phyloP scores from a whole-genome alignment of 1,140 invertebrate species.

The Nomia melanderi region DNA sequence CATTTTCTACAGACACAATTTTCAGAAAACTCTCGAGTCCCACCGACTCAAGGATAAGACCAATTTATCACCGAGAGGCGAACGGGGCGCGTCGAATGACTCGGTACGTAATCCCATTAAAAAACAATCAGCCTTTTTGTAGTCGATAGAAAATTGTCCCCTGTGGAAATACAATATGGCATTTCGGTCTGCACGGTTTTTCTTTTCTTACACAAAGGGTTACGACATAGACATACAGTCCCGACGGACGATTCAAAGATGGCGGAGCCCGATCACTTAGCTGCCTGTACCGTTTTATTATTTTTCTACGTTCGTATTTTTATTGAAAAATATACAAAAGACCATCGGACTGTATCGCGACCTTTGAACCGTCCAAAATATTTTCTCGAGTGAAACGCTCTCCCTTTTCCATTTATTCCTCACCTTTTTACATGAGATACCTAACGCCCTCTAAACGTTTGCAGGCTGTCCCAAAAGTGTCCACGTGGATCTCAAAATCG shows the following conservation, averaged over 20 bases:
- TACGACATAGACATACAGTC: conserved; percentile 4
- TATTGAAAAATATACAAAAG: conserved; percentile 40
- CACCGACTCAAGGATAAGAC: too few relatives aligned
- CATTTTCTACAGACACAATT: too few relatives aligned
- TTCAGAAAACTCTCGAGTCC: too few relatives aligned
- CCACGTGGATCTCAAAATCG: neutral
- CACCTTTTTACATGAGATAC: conserved; percentile 27
- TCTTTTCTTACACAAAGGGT: conserved; percentile 2
- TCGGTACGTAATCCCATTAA: conserved; percentile 12
- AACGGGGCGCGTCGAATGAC: neutral
- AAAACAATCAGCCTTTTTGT: conserved; percentile 48
- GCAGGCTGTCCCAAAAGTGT: neutral
- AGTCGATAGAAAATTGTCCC: conserved; percentile 28
- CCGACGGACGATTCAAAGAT: neutral
- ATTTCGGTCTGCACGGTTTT: conserved; percentile 20
- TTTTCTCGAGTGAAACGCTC: conserved; percentile 18
- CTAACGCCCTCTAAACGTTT: neutral
- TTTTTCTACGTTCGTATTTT: neutral
- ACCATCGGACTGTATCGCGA: neutral
- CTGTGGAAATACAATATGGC: conserved; percentile 53
- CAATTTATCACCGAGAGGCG: neutral
- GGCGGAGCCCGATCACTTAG: neutral
- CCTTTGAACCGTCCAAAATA: conserved; percentile 18
- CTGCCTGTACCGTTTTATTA: conserved; percentile 11
- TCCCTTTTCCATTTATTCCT: neutral